Conservation (phyloP, 2,888 invertebrate species). For the Lasius platythorax region DNA sequence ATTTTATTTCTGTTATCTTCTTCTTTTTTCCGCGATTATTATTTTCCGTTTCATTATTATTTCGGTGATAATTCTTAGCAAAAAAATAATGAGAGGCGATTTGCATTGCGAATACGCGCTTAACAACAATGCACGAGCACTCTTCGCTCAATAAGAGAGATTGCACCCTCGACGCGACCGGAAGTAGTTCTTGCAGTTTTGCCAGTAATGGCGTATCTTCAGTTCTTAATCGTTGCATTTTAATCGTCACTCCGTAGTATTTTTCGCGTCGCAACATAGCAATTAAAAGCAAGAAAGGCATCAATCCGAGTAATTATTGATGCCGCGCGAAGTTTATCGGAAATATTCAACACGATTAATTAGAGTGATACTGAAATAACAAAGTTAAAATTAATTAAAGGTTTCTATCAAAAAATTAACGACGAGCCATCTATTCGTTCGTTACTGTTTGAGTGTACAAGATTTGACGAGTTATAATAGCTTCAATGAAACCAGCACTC, state of each 20-base stretch:
- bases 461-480: background rate
- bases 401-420: background rate
- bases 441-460: too few species aligned
- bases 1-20: conserved; percentile 40
- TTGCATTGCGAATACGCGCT: conserved; percentile 67
- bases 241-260: conserved; percentile 58
- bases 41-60: conserved; percentile 26
- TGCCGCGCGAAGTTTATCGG: background rate
- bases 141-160: background rate
- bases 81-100: conserved; percentile 66
- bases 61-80: conserved; percentile 43
- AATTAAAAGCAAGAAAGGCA: conserved; percentile 61
- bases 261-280: background rate
- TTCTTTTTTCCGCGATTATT: conserved; percentile 27
- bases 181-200: conserved; percentile 49
- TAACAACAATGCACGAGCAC: conserved; percentile 66
- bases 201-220: conserved; percentile 61
- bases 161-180: conserved; percentile 47
- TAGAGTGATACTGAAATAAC: background rate
- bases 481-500: background rate
- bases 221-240: conserved; percentile 65
- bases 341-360: conserved; percentile 22
- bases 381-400: background rate
- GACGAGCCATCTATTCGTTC: background rate
- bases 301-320: conserved; percentile 36